Evolutionary conservation across 2,888 invertebrate genomes (phyloP).

Genomic region (Chymomyza procnemis): DNA sequence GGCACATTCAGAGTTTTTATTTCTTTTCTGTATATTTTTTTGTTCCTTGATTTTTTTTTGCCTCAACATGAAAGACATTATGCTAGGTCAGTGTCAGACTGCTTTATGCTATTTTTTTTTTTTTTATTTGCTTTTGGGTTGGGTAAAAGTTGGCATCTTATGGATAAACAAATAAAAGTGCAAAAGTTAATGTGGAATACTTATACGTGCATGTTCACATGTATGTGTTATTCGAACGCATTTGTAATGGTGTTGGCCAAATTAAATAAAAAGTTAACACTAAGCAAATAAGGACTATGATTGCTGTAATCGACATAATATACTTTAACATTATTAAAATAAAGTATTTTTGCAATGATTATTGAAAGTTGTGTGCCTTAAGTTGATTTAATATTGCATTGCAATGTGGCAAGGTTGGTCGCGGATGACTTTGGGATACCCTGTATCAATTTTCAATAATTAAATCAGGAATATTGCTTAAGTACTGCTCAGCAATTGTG

Average conservation of each 20-base stretch:
- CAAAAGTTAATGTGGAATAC: slow-evolving; percentile 33
- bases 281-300: no score
- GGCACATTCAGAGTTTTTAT: slow-evolving; percentile 66
- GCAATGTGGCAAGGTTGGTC: no score
- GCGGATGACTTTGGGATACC: no score
- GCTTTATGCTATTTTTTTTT: slow-evolving; percentile 59
- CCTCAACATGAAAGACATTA: slow-evolving; percentile 63
- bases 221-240: background rate
- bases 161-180: slow-evolving; percentile 39
- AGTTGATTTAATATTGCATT: no score
- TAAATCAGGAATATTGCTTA: no score
- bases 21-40: slow-evolving; percentile 61
- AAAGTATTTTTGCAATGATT: no score
- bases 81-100: slow-evolving; percentile 68
- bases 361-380: no score
- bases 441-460: no score
- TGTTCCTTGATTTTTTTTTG: slow-evolving; percentile 41
- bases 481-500: no score
- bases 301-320: no score
- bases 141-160: slow-evolving; percentile 52
- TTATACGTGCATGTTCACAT: background rate
- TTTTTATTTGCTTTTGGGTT: slow-evolving; percentile 35
- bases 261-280: background rate
- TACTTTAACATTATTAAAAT: no score
- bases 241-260: background rate